Base-by-base conservation (phyloP, 2,888 invertebrate genomes). In the Yponomeuta malinellus region DNA sequence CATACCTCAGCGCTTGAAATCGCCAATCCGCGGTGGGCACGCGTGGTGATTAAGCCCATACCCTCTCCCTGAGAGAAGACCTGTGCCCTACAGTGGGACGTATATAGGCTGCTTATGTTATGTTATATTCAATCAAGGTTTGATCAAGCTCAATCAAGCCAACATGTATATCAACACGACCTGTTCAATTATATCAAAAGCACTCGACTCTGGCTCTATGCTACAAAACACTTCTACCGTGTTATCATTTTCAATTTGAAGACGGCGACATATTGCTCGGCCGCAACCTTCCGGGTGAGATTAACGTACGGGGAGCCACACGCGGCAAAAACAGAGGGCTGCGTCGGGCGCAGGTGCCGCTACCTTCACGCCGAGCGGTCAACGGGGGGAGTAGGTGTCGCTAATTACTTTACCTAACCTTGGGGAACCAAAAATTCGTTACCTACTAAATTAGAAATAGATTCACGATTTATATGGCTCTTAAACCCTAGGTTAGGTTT, bases 311-410 rank as follows among this genome's bases (percentile, higher is more conserved):
- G 31, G 33, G 65, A 65, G 65, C 33, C 65, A 8, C 29, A 8
- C 65, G 31, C 65, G 65, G 52, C 52, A 59, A 59, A 15, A 65
- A 33, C 29, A 9, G 31, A 12, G 9, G 33, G 65, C 33, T 48
- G 68, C 68, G 68, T 48, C 37, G 37, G 68, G 48, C 68, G 68
- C 68, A 68, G 68, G 68, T 68, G 68, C 23, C 68, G 29, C 65
- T n/a, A 33, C 65, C 29, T 65, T 65, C 29, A 59, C 52, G 12
- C 15, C 52, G 15, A 52, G 52, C 52, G 52, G 52, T 59, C 52
- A 59, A 15, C 15, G 52, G 15, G 12, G 52, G 52, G 15, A 12
- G 23, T 59, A 15, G 15, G 52, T 59, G 52, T 59, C 15, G 52
- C 52, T 59, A 59, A 59, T 59, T 59, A 15, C 52, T 59, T 15